Base-by-base conservation (phyloP, 2,888 invertebrate genomes). In the Ennomos quercinarius region DNA sequence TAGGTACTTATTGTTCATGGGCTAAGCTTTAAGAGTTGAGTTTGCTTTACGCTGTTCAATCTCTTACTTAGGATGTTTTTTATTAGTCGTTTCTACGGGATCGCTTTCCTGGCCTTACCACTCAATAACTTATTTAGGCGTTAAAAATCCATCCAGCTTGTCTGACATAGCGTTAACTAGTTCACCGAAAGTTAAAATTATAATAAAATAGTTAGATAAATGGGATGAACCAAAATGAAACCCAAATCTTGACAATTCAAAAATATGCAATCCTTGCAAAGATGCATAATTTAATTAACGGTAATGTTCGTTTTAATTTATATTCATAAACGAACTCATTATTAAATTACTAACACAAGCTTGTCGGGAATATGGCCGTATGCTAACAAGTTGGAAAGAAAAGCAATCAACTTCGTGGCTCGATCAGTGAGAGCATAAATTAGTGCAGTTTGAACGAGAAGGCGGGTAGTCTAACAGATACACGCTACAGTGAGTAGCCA, bases 341-440 rank as follows among this genome's bases (percentile, higher is more conserved):
- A 57, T 53, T 41, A 37, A 45, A 67, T 57, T 54, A 57, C 45
- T 27, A 35, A 60, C 52, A 67, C 39, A 60, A 60, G 48, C 54
- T 50, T 56, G 52, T 39, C 39, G 43, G 58, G 61, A 62, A 57
- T 61, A 68, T 63, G 58, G 67, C 64, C 64, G 61, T 63, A 70
- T 71, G 59, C 63, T 70, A 72, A 67, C 69, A 69, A 80, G 75
- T 74, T 74, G 63, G 67, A 75, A 81, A 77, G 77, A 78, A 81
- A 81, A 78, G 70, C 78, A 78, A 76, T 77, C 67, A 72, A 71
- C 65, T 76, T 67, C 39, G 53, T 57, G 60, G 63, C 73, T 70
- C 69, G 70, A 76, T 77, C 77, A 73, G 53, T 56, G 61, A 63
- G 71, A 70, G 83, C 76, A 84, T 83, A 83, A 72, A 82, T 85